Conservation (phyloP, 2,797 vertebrate genomes). For the Dallia pectoralis region DNA sequence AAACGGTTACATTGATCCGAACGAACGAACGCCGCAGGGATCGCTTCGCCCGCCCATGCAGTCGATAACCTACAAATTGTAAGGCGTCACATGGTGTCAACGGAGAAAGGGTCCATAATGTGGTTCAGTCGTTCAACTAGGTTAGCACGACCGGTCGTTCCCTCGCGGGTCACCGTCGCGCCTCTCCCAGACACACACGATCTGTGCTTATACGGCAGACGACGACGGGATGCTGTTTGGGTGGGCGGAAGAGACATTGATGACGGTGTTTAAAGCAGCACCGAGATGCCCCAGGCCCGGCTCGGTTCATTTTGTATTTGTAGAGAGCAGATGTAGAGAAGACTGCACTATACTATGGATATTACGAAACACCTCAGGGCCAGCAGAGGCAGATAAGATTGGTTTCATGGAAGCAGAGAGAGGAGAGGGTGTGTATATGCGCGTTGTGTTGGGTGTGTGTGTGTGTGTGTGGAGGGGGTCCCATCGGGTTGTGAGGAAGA, state of each 20-base stretch:
- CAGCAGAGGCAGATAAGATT: constrained; percentile 7
- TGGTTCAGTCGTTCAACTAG: background rate
- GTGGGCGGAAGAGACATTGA: background rate
- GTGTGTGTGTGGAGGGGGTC: background rate
- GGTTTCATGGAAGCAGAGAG: constrained; percentile 15
- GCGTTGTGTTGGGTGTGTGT: too few relatives aligned
- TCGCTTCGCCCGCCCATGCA: background rate
- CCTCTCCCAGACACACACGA: background rate
- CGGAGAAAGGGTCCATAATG: background rate
- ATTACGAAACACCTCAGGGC: constrained; percentile 15
- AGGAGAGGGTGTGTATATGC: background rate
- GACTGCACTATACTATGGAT: constrained; percentile 3
- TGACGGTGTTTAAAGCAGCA: background rate
- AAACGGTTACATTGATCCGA: background rate
- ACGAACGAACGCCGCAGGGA: background rate
- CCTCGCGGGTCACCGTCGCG: background rate
- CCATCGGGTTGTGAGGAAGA: background rate
- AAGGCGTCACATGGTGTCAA: background rate
- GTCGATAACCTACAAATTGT: background rate
- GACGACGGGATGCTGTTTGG: background rate
- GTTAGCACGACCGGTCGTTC: background rate
- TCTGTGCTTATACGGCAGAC: background rate
- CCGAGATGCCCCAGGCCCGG: background rate
- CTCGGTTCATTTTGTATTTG: constrained; percentile 9
- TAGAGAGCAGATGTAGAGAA: constrained; percentile 1